Conservation (phyloP, 1,140 invertebrate genomes). For the Rhagoletis zephyria region DNA sequence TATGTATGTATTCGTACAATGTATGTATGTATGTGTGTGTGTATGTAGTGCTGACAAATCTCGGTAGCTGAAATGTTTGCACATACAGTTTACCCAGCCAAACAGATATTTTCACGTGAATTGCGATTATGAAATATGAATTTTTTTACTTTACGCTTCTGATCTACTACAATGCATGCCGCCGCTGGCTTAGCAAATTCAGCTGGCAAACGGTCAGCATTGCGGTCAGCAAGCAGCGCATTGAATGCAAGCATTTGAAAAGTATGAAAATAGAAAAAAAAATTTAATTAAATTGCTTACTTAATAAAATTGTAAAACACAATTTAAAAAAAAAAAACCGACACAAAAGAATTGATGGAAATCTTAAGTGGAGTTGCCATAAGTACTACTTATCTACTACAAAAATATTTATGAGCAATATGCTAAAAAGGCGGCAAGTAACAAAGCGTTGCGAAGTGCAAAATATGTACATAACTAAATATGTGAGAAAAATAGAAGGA, state of each 20-base stretch:
- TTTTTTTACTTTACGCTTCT: no score
- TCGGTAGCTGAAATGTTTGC: background rate
- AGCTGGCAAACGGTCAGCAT: background rate
- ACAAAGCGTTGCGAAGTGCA: background rate
- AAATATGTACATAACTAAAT: background rate
- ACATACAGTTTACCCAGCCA: background rate
- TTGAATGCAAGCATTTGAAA: background rate
- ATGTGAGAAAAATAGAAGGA: background rate
- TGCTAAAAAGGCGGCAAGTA: slow-evolving; percentile 25
- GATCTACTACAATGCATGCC: no score
- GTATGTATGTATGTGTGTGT: no score
- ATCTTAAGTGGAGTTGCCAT: background rate
- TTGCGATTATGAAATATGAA: slow-evolving; percentile 35
- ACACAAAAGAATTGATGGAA: background rate
- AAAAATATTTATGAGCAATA: background rate
- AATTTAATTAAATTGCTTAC: no score
- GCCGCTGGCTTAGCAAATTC: background rate
- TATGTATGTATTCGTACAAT: no score
- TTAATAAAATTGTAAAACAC: background rate
- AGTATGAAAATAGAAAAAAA: background rate
- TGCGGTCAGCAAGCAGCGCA: background rate
- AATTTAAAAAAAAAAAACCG: background rate
- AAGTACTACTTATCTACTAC: background rate
- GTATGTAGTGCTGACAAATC: background rate
- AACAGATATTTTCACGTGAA: slow-evolving; percentile 23